Evolutionary conservation across 2,797 vertebrate genomes (phyloP).

Genomic region (Taeniopygia guttata): DNA sequence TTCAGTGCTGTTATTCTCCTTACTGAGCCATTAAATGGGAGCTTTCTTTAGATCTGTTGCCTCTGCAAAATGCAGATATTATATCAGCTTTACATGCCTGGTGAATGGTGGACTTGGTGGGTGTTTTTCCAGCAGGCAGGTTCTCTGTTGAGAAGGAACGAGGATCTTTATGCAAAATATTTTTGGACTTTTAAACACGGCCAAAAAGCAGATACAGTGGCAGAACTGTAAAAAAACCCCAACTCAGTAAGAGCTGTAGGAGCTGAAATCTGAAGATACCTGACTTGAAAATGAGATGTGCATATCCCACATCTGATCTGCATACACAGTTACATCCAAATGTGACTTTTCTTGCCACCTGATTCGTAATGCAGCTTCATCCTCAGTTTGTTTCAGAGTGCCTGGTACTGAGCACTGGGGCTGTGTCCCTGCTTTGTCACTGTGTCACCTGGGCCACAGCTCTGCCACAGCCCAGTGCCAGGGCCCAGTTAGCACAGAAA

Average conservation of each 20-base stretch:
- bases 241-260: background rate
- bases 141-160: background rate
- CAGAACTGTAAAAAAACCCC: background rate
- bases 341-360: background rate
- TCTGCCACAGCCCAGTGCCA: background rate
- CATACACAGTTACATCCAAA: background rate
- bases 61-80: background rate
- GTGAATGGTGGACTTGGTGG: background rate
- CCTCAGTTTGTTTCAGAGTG: background rate
- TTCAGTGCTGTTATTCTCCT: conserved; percentile 10
- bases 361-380: background rate
- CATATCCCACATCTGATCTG: background rate
- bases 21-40: background rate
- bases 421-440: background rate
- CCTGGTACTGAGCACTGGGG: background rate
- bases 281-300: background rate
- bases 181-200: background rate
- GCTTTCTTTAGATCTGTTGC: background rate
- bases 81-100: background rate
- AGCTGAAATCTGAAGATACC: background rate
- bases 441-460: background rate
- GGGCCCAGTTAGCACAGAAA: background rate
- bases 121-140: background rate
- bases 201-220: background rate
- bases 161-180: background rate